Conservation (phyloP, 2,888 invertebrate species). For the Thecophora atra region DNA sequence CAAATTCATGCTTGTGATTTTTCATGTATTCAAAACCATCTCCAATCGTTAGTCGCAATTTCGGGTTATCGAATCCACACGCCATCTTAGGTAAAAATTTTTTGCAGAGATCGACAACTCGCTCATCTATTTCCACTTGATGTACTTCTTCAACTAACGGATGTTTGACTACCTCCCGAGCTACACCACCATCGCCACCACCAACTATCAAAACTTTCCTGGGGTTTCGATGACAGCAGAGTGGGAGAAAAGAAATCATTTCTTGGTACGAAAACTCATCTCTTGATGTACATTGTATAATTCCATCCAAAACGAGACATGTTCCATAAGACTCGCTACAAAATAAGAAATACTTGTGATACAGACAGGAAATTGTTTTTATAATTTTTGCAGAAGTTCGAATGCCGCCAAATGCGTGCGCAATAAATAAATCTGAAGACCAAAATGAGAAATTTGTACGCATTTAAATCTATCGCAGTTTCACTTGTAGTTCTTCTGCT, state of each 20-base stretch:
- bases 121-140: constrained; percentile 94
- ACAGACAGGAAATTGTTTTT: too few relatives aligned
- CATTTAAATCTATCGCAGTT: too few relatives aligned
- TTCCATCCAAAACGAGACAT: constrained; percentile 91
- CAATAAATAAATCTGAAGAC: too few relatives aligned
- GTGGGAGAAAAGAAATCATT: constrained; percentile 94
- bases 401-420: too few relatives aligned
- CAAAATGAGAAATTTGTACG: too few relatives aligned
- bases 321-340: constrained; percentile 73
- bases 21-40: constrained; percentile 97
- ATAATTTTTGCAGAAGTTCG: too few relatives aligned
- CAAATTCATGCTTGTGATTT: constrained; percentile 84
- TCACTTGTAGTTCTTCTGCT: too few relatives aligned
- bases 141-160: constrained; percentile 85
- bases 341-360: constrained; percentile 20
- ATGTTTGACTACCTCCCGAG: constrained; percentile 94
- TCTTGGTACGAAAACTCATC: constrained; percentile 99
- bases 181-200: constrained; percentile 98
- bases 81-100: constrained; percentile 92
- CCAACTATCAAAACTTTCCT: constrained; percentile 93
- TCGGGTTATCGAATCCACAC: constrained; percentile 82
- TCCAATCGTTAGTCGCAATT: constrained; percentile 83
- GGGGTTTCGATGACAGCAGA: constrained; percentile 91
- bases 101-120: constrained; percentile 90
- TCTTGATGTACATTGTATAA: constrained; percentile 94